Percentiles rank a stretch among this genome's conserved stretches.
phyloP scores from a whole-genome alignment of 2,888 invertebrate species.

The Hetaerina titia region DNA sequence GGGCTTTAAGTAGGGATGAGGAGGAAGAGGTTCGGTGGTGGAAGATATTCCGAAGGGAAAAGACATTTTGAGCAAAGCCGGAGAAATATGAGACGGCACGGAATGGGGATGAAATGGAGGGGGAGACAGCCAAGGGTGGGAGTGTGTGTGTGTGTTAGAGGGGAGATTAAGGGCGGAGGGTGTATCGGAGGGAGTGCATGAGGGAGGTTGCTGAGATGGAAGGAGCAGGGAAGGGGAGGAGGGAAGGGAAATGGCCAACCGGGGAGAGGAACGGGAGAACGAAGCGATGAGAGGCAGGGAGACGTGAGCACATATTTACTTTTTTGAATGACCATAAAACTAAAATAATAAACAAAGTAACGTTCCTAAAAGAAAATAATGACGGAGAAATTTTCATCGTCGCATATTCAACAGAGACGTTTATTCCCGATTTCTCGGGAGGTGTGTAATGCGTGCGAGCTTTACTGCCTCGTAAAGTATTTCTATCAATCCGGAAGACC shows the following conservation, averaged over 20 bases:
- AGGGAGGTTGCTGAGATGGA: neutral
- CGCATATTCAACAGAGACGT: neutral
- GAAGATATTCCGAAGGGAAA: conserved; percentile 30
- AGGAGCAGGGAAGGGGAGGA: neutral
- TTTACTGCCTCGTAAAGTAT: too few relatives aligned
- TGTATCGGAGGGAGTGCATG: neutral
- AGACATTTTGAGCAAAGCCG: conserved; percentile 50
- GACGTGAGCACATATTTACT: neutral
- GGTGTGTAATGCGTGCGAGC: too few relatives aligned
- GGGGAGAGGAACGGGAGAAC: neutral
- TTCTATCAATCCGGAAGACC: too few relatives aligned
- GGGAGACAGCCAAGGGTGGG: neutral
- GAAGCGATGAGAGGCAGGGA: neutral
- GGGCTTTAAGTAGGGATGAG: neutral
- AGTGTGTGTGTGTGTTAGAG: neutral
- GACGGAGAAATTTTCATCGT: neutral
- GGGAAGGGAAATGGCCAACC: neutral
- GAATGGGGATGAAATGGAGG: conserved; percentile 11
- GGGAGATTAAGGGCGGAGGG: neutral
- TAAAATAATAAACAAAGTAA: neutral
- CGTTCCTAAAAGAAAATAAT: neutral
- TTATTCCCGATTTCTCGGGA: neutral
- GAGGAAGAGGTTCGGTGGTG: neutral
- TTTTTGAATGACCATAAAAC: neutral
- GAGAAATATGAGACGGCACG: conserved; percentile 52